phyloP scores from a whole-genome alignment of 1,140 invertebrate genomes.

The Sycobia sp. region DNA sequence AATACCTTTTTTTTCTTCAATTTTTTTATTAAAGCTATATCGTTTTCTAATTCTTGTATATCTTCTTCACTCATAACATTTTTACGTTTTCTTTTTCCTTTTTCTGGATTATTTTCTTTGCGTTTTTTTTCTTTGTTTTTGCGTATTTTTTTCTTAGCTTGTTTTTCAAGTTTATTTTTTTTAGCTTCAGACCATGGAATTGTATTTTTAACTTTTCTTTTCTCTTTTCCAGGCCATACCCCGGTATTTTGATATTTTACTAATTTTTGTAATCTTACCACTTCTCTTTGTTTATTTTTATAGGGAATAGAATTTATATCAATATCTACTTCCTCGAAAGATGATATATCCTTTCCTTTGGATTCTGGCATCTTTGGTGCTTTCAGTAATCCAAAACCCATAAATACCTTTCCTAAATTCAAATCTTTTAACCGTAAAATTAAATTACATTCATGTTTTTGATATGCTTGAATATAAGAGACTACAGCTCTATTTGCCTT shows the following conservation, averaged over 20 bases:
- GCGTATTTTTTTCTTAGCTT: conserved; percentile 66
- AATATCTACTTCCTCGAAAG: conserved; percentile 70
- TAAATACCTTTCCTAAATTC: conserved; percentile 83
- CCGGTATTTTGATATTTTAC: conserved; percentile 76
- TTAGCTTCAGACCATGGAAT: conserved; percentile 83
- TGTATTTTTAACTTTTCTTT: conserved; percentile 67
- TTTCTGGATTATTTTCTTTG: conserved; percentile 67
- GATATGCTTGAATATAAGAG: conserved; percentile 91
- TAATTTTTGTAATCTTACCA: conserved; percentile 74
- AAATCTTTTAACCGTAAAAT: conserved; percentile 90
- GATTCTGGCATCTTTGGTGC: conserved; percentile 95
- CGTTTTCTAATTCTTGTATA: conserved; percentile 80
- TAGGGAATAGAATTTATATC: conserved; percentile 81
- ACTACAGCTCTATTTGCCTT: conserved; percentile 93
- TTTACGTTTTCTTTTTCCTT: conserved; percentile 64
- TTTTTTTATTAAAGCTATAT: conserved; percentile 85
- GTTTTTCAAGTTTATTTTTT: conserved; percentile 72
- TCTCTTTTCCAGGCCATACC: conserved; percentile 74
- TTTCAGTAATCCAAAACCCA: conserved; percentile 86
- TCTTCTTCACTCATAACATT: conserved; percentile 73
- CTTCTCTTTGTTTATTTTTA: conserved; percentile 81
- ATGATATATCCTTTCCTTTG: conserved; percentile 65
- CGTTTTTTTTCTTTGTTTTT: conserved; percentile 72
- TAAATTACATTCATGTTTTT: conserved; percentile 93
- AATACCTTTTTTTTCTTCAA: conserved; percentile 81